Evolutionary conservation across 2,797 vertebrate species (phyloP).

Genomic region (Artibeus jamaicensis): DNA sequence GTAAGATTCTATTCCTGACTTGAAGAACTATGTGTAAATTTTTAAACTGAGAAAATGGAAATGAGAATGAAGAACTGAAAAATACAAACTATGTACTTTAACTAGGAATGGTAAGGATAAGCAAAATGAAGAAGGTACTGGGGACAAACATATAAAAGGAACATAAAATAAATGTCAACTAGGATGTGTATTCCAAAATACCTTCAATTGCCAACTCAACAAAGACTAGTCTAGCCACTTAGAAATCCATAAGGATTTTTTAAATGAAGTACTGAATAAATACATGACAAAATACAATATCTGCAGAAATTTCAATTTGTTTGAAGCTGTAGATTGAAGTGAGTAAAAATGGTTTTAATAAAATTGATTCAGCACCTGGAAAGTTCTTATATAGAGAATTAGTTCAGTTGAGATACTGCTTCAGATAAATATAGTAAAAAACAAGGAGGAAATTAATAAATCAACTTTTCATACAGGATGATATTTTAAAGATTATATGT

Average conservation of each 20-base stretch:
- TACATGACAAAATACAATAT: not conserved
- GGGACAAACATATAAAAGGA: not conserved
- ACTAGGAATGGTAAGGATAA: not conserved
- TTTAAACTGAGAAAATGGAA: not conserved
- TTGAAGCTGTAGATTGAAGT: not conserved
- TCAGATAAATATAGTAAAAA: not conserved
- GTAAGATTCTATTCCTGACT: not conserved
- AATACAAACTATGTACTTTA: not conserved
- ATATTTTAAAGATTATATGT: not conserved
- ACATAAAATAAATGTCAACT: constrained; percentile 1
- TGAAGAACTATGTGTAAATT: not conserved
- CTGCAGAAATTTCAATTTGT: not conserved
- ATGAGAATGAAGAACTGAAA: not conserved
- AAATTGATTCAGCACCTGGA: not conserved
- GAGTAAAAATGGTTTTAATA: not conserved
- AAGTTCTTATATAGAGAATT: not conserved
- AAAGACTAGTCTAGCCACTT: not conserved
- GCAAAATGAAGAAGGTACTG: not conserved
- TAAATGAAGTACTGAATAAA: constrained; percentile 3
- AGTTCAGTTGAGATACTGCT: not conserved
- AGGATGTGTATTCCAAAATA: constrained; percentile 10
- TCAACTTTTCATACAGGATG: not conserved
- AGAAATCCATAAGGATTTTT: constrained; percentile 23
- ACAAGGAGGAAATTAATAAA: not conserved
- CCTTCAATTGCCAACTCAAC: not conserved